Base-by-base conservation (phyloP, 2,797 vertebrate species). In the Aythya fuligula region DNA sequence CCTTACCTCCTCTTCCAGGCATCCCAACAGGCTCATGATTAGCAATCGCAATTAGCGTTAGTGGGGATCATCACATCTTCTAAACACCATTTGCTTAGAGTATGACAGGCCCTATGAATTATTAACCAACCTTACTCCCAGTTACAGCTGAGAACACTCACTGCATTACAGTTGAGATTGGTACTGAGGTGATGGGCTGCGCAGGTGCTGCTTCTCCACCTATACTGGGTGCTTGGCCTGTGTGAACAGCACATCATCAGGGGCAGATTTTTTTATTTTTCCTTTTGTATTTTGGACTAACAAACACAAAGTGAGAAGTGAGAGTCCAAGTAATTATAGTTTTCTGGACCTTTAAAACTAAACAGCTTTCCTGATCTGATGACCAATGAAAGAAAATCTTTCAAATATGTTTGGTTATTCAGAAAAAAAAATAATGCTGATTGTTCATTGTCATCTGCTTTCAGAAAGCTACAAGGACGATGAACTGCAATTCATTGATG, bases 401-500 rank as follows among this genome's bases (percentile, higher is more conserved):
- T 47, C 39, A 73, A 87, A 85, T 47, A 38, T 3, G 1, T 86
- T 84, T 75, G 27, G 38, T 87, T 78, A 62, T 60, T 22, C 15
- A 72, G 49, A 51, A 82, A 64, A 60, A 60, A 60, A 70, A 60
- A 38, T 5, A 36, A 70, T 49, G 28, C 3, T 75, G 43, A 58
- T 38, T 54, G 3, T 74, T 91, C 53, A 64, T n/a, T 60, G 11
- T 54, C 4, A 0, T 21, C 72, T 74, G 11, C 73, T 75, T 66
- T 83, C 34, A 78, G 62, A 85, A 96, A 80, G 49, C 27, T 87
- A 53, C 32, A 49, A 71, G 53, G 24, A 85, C 34, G 13, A 32
- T 25, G 27, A 84, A 43, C 25, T 45, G n/a, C 62, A 56, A 14
- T 56, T 45, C 62, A 56, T 5, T 45, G 27, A 36, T 12, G 49